phyloP scores from a whole-genome alignment of 1,140 invertebrate species.

The Magallana angulata region DNA sequence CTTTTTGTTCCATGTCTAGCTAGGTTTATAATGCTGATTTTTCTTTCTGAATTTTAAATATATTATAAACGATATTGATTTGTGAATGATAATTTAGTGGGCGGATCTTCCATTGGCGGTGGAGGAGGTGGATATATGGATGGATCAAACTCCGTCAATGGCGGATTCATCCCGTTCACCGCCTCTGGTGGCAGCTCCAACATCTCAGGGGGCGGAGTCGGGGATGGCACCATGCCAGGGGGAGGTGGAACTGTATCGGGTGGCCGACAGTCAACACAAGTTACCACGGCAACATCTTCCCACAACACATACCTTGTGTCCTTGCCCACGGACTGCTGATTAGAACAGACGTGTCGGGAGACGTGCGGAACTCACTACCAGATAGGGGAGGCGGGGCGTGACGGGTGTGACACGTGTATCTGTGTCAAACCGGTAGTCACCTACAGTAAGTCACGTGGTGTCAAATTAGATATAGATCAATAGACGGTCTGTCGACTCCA shows the following conservation, averaged over 20 bases:
- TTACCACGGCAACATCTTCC: not conserved
- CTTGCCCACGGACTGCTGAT: constrained; percentile 38
- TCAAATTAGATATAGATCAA: no score
- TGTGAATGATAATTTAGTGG: no score
- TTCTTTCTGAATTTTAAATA: no score
- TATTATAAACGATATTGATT: no score
- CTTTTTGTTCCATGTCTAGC: no score
- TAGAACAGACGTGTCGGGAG: constrained; percentile 40
- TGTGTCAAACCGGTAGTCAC: constrained; percentile 38
- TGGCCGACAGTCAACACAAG: not conserved
- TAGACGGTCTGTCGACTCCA: no score
- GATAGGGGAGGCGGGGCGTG: constrained; percentile 25
- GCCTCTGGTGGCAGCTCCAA: not conserved
- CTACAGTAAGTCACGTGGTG: constrained; percentile 1
- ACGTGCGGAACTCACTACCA: constrained; percentile 42
- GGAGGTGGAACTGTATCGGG: not conserved
- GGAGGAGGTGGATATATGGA: not conserved
- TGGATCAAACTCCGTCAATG: not conserved
- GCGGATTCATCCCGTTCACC: not conserved
- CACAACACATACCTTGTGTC: constrained; percentile 41
- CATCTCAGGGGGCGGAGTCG: not conserved
- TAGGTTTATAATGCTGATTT: no score
- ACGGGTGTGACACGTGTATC: constrained; percentile 44
- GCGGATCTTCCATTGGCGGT: not conserved
- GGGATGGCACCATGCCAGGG: not conserved